Base-by-base conservation (phyloP, 2,797 vertebrate genomes). In the Anabas testudineus region DNA sequence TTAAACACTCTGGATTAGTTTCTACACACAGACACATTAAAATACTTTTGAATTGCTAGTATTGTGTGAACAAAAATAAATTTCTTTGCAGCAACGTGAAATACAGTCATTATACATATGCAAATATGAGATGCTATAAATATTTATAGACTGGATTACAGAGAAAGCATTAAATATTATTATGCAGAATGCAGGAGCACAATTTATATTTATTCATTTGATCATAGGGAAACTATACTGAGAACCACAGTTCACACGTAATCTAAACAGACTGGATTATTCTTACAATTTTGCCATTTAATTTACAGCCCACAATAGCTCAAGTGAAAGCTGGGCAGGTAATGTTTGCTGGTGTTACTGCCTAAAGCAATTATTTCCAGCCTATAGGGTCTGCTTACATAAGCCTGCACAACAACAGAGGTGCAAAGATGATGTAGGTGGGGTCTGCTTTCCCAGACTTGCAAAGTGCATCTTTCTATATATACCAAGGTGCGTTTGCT, bases 141-240 rank as follows among this genome's bases (percentile, higher is more conserved):
- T 83, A 86, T 67, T 62, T 34, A 19, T 60, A 71, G 34, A 54
- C 19, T 13, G 60, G 37, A 80, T 68, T 21, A 43, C 30, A 67
- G 49, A 46, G 69, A 69, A 73, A 46, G 55, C 63, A 49, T 0
- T 26, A 45, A 56, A 39, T 76, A 80, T 84, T 54, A 71, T 76
- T 37, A 76, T 45, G 34, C 22, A 61, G 42, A 71, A 58, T 41
- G 48, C 46, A 32, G 54, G 57, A 64, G 28, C 24, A 46, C 2
- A 2, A 47, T 57, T 76, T 53, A 78, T 87, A 80, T 77, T 82
- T 81, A 88, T 87, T 90, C 84, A 78, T 72, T 43, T 24, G 53
- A 74, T 82, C 37, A 64, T 6, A 5, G 5, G 49, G 22, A 75
- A 58, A 36, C 32, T 51, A 55, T 43, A 49, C 21, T 22, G 28